Percentiles rank a stretch among this genome's conserved stretches.
These are phyloP conservation scores for Sicus ferrugineus DNA, from an alignment of 2,888 invertebrate species.

Conservation along the genomic window DNA sequence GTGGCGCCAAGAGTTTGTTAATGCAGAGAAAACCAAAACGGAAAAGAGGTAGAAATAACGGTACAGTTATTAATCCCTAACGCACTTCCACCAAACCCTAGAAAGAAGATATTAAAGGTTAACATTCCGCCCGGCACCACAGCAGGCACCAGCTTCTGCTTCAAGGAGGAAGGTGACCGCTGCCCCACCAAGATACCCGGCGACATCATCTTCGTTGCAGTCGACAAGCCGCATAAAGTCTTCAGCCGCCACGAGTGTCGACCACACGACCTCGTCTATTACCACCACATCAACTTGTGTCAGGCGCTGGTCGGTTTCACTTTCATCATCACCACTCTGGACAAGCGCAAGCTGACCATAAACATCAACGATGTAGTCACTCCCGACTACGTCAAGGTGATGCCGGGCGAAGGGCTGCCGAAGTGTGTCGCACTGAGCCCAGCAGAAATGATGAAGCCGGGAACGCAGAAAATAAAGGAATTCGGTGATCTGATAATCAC, in stretches of 20 bases:
- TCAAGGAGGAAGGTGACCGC: conserved; percentile 83
- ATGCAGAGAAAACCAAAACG: conserved; percentile 70
- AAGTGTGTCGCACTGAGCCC: conserved; percentile 66
- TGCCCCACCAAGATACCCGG: conserved; percentile 73
- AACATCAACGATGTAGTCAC: conserved; percentile 77
- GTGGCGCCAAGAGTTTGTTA: conserved; percentile 73
- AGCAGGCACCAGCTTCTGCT: conserved; percentile 75
- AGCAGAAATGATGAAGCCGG: conserved; percentile 60
- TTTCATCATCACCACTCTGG: conserved; percentile 74
- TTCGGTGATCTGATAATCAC: conserved; percentile 74
- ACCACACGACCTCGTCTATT: conserved; percentile 73
- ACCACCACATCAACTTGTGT: conserved; percentile 70
- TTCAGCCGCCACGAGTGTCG: conserved; percentile 65
- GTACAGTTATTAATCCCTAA: background rate
- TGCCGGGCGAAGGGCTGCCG: conserved; percentile 79
- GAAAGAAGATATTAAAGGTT: conserved; percentile 78
- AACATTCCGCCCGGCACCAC: conserved; percentile 79
- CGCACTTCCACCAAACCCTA: conserved; percentile 31
- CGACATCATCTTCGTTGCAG: conserved; percentile 77
- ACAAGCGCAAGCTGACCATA: conserved; percentile 73
- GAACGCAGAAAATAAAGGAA: conserved; percentile 66
- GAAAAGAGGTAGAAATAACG: conserved; percentile 65
- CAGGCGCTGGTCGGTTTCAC: conserved; percentile 77
- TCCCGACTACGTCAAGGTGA: conserved; percentile 74
- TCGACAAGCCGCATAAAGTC: conserved; percentile 74